phyloP scores from a whole-genome alignment of 1,140 invertebrate species.

The Anastrepha ludens region DNA sequence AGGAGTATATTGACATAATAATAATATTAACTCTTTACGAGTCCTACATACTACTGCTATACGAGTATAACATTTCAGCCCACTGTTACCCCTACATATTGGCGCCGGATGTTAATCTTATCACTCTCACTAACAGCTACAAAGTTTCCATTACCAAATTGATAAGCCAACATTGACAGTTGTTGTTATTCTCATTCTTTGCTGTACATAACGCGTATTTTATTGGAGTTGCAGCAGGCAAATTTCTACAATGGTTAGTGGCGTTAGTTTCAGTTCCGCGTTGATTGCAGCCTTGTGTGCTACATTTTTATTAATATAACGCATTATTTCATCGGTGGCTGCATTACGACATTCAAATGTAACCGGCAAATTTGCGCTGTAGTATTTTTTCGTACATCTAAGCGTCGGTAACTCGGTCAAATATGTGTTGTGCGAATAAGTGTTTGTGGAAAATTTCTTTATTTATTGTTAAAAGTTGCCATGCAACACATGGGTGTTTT shows the following conservation, averaged over 20 bases:
- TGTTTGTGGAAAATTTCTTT: too few species aligned
- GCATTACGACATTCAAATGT: too few species aligned
- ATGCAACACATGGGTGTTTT: neutral
- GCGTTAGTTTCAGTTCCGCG: conserved; percentile 17
- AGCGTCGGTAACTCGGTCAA: too few species aligned
- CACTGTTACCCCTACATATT: neutral
- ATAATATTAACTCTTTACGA: too few species aligned
- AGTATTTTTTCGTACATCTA: too few species aligned
- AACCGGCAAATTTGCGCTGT: too few species aligned
- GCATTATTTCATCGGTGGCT: too few species aligned
- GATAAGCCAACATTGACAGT: neutral
- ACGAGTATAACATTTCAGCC: neutral
- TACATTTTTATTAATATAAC: neutral
- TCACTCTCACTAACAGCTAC: neutral
- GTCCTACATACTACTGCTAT: neutral
- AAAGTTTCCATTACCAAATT: neutral
- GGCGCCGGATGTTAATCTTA: neutral
- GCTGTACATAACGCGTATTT: neutral
- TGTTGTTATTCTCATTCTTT: neutral
- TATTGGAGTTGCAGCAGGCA: neutral
- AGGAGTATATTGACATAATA: too few species aligned
- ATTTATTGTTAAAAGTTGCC: neutral
- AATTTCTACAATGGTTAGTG: neutral
- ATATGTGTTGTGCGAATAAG: too few species aligned
- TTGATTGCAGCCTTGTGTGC: conserved; percentile 14